Evolutionary conservation across 2,797 vertebrate genomes (phyloP).

Genomic region (Calcarius lapponicus): DNA sequence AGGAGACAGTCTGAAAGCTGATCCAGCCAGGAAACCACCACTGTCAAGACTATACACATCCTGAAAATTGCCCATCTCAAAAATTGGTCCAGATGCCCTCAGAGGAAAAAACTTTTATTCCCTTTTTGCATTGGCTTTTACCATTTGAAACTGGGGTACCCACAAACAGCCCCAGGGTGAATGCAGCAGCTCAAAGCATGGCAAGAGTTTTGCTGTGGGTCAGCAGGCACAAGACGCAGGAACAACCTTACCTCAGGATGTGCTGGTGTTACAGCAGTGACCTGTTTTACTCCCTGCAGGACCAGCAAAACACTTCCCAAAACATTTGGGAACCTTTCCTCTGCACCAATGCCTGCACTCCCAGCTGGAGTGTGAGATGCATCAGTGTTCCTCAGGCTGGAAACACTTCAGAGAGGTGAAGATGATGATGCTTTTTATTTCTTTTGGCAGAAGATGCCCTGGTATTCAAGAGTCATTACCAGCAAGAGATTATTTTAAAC

Average conservation of each 20-base stretch:
- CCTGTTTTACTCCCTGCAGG: not conserved
- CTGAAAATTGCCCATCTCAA: not conserved
- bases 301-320: not conserved
- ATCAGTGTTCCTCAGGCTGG: not conserved
- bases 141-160: not conserved
- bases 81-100: not conserved
- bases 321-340: not conserved
- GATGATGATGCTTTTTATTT: not conserved
- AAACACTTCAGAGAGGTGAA: not conserved
- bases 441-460: not conserved
- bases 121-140: not conserved
- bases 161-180: not conserved
- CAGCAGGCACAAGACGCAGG: not conserved
- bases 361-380: accelerated
- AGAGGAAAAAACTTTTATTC: not conserved
- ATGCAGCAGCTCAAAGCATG: not conserved
- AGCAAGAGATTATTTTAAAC: not conserved
- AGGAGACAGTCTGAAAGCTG: not conserved
- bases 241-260: accelerated
- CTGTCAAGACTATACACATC: not conserved
- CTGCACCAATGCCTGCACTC: accelerated
- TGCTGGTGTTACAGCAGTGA: not conserved
- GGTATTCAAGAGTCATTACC: not conserved
- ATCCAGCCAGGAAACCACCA: not conserved
- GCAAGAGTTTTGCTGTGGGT: not conserved